Evolutionary conservation across 2,797 vertebrate species (phyloP).

Genomic region (Melanotaenia boesemani): DNA sequence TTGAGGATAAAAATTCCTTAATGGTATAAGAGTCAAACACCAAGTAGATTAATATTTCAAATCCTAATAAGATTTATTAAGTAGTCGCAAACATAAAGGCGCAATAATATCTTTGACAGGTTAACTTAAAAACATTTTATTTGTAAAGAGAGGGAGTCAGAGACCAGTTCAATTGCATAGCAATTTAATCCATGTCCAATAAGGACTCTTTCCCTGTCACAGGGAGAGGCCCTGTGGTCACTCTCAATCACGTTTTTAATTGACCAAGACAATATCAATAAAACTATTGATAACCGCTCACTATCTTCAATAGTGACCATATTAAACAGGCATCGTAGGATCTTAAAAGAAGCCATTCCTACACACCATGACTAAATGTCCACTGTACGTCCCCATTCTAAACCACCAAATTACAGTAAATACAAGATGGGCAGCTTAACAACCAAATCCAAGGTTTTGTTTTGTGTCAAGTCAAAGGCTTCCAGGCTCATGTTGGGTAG

Average conservation of each 20-base stretch:
- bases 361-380: conserved; percentile 78
- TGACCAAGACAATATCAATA: conserved; percentile 84
- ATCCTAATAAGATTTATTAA: conserved; percentile 72
- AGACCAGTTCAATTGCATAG: conserved; percentile 90
- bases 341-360: conserved; percentile 81
- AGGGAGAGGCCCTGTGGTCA: conserved; percentile 84
- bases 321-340: conserved; percentile 79
- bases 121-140: conserved; percentile 84
- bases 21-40: conserved; percentile 56
- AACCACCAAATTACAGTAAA: conserved; percentile 82
- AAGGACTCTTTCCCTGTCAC: conserved; percentile 84
- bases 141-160: conserved; percentile 85
- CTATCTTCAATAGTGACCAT: conserved; percentile 83
- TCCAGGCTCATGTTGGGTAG: conserved; percentile 78
- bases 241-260: conserved; percentile 80
- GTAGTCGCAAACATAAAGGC: conserved; percentile 80
- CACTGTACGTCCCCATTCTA: conserved; percentile 77
- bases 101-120: conserved; percentile 76
- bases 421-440: conserved; percentile 78
- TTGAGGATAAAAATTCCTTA: conserved; percentile 33
- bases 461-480: conserved; percentile 79
- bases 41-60: conserved; percentile 65
- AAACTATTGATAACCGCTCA: conserved; percentile 83
- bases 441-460: conserved; percentile 77
- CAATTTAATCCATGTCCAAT: conserved; percentile 89